Evolutionary conservation across 2,113 vertebrate species (phyloP).

Genomic region (Conger conger): DNA sequence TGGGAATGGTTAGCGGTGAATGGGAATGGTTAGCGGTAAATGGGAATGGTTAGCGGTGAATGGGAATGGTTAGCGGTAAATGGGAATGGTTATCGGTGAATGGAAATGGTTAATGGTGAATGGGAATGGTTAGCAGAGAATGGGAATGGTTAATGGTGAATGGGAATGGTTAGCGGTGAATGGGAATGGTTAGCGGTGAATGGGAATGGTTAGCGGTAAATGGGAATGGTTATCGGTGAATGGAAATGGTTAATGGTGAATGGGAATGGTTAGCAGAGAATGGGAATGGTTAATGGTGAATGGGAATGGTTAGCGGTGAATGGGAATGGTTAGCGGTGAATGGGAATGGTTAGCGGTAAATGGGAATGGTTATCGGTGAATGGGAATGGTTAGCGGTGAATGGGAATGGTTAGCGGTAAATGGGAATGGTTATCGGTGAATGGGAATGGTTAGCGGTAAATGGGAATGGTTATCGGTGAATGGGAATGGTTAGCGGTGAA

Average conservation of each 20-base stretch:
- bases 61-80: no score
- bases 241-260: not conserved
- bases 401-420: not conserved
- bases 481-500: not conserved
- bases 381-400: no score
- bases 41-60: not conserved
- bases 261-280: no score
- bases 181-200: no score
- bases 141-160: no score
- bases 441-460: not conserved
- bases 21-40: no score
- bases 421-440: no score
- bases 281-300: not conserved
- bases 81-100: not conserved
- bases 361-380: not conserved
- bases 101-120: no score
- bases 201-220: not conserved
- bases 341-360: no score
- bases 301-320: no score
- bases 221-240: no score
- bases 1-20: not conserved
- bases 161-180: not conserved
- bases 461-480: no score
- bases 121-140: not conserved
- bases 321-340: not conserved